A percentile compares a stretch with the other conserved stretches of the same genome.
Conservation (phyloP, 2,797 vertebrate species). For the Coracias cyanogaster region DNA sequence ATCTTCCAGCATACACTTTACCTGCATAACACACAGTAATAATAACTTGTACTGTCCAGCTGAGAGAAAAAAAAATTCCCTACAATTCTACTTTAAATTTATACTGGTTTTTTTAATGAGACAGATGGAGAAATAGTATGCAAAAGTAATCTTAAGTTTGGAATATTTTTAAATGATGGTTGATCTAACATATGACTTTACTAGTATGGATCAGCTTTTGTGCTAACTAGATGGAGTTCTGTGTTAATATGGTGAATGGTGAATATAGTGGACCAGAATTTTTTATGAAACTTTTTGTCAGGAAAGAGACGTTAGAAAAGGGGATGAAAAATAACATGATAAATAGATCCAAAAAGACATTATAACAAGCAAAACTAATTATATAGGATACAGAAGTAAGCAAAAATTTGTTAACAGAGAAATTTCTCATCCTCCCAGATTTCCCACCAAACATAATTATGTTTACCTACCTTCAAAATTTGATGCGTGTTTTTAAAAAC, state of each 20-base stretch:
- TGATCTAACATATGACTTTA: background rate
- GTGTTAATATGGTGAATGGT: background rate
- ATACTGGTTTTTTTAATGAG: background rate
- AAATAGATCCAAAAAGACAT: background rate
- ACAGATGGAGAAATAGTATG: background rate
- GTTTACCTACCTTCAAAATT: background rate
- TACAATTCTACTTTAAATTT: background rate
- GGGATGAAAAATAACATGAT: background rate
- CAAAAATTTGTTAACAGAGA: background rate
- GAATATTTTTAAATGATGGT: background rate
- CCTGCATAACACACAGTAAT: background rate
- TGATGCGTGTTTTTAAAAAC: background rate
- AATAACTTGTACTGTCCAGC: background rate
- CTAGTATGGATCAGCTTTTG: background rate
- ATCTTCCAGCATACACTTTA: background rate
- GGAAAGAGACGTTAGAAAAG: background rate
- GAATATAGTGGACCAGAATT: background rate
- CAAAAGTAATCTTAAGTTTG: background rate
- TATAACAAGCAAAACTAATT: background rate
- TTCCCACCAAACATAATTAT: rapidly evolving
- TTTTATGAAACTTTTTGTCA: background rate
- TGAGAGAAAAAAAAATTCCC: background rate
- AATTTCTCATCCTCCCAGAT: background rate
- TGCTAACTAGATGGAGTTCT: background rate
- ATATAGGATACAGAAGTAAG: background rate